Evolutionary conservation across 2,888 invertebrate genomes (phyloP).

Genomic region (Timandra comae): DNA sequence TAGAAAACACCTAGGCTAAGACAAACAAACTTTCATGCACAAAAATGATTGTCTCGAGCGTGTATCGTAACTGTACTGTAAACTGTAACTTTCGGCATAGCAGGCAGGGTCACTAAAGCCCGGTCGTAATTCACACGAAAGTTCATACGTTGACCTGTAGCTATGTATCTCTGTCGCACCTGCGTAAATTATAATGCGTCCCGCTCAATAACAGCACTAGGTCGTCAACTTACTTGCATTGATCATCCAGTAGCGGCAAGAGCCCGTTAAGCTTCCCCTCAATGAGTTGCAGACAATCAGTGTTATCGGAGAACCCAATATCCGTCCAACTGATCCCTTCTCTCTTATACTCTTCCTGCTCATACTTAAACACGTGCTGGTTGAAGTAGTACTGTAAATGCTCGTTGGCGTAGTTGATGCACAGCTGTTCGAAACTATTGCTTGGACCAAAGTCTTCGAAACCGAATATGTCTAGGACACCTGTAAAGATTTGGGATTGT

Average conservation of each 20-base stretch:
- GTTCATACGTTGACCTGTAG: too few relatives aligned
- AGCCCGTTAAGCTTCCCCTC: constrained; percentile 94
- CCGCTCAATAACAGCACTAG: too few relatives aligned
- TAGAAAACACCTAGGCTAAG: too few relatives aligned
- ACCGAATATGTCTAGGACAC: constrained; percentile 97
- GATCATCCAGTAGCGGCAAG: constrained; percentile 94
- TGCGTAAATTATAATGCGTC: too few relatives aligned
- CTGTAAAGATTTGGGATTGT: too few relatives aligned
- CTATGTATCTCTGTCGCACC: too few relatives aligned
- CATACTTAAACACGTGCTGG: constrained; percentile 98
- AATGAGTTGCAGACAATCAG: constrained; percentile 93
- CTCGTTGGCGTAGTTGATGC: constrained; percentile 98
- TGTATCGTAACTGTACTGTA: too few relatives aligned
- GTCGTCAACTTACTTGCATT: constrained; percentile 92
- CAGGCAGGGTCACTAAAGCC: too few relatives aligned
- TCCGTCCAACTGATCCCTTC: constrained; percentile 97
- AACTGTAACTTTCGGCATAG: too few relatives aligned
- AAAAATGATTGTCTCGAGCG: too few relatives aligned
- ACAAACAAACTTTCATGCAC: too few relatives aligned
- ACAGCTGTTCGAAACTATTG: constrained; percentile 97
- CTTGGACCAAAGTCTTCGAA: constrained; percentile 95
- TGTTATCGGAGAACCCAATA: constrained; percentile 97
- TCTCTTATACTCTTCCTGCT: constrained; percentile 95
- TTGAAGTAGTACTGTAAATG: constrained; percentile 98
- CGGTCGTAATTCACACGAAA: too few relatives aligned